Evolutionary conservation across 2,888 invertebrate genomes (phyloP), one percentile per base, ranked within the genome.

Genomic region (Trisateles emortualis): DNA sequence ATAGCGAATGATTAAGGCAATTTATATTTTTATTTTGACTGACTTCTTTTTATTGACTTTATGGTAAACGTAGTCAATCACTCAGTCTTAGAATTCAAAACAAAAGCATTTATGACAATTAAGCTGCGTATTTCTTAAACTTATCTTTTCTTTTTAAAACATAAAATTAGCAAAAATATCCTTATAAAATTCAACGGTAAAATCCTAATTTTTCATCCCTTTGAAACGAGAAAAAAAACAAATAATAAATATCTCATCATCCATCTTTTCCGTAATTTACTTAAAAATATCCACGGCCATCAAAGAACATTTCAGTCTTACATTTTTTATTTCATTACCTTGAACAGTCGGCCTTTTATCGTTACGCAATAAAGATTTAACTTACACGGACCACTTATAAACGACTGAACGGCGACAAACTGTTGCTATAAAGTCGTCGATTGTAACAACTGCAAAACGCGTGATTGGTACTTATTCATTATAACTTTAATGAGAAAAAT

Each of bases 281-380:
- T 45, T 38, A 47, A 60, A 50, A 47, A 54, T 13, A 39, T 47
- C 32, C 13, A 29, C 19, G 11, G n/a, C 14, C 13, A 35, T 49
- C 39, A 55, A 48, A 64, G 40, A 52, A 16, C 13, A 32, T 46
- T 44, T 14, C 17, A 52, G 14, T 52, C 38, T 11, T 45, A 54
- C 68, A 66, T 71, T 69, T 74, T 68, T 78, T 63, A 74, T 78
- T 65, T 64, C 70, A 68, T 59, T 74, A 74, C 72, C 69, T 67
- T 68, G 46, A 50, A 40, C 32, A 54, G 49, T 41, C 52, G 54
- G 60, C 66, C 68, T 66, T 76, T 17, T 38, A 30, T 46, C 29
- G 8, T 13, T 30, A 11, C 19, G 14, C 11, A 35, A 10, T 46
- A 16, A 38, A 33, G 6, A 13, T 11, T 22, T n/a, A 4, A 39